Conservation (phyloP, 2,797 vertebrate genomes). For the Enteromius treurensis region DNA sequence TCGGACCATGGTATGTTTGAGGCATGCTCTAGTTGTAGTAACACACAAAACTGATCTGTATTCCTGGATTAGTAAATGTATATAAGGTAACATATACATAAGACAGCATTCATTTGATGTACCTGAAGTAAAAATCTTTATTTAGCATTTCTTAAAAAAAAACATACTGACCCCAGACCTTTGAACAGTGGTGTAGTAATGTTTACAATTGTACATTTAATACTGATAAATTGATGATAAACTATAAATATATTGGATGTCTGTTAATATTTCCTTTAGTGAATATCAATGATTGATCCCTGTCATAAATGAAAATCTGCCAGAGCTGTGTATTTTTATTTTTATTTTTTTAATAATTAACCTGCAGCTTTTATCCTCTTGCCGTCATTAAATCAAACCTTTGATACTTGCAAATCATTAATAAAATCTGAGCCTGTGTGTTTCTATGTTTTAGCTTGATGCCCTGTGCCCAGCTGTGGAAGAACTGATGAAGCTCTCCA, state of each 20-base stretch:
- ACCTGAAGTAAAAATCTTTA: too few relatives aligned
- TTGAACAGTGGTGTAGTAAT: background rate
- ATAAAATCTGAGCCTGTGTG: background rate
- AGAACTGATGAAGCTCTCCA: conserved; percentile 78
- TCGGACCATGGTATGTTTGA: conserved; percentile 87
- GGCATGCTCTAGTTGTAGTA: background rate
- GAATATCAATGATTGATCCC: background rate
- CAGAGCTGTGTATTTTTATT: too few relatives aligned
- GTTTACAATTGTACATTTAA: background rate
- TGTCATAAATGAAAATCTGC: background rate
- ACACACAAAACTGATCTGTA: background rate
- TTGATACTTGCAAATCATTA: background rate
- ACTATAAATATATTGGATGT: background rate
- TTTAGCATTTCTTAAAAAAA: background rate
- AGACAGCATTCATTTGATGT: background rate
- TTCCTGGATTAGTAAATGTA: background rate
- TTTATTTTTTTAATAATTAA: background rate
- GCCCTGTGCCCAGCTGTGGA: conserved; percentile 86
- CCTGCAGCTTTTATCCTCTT: background rate
- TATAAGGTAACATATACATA: background rate
- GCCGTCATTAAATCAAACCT: background rate
- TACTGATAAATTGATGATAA: background rate
- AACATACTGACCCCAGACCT: background rate
- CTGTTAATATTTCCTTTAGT: background rate
- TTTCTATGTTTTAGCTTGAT: conserved; percentile 80